These are phyloP conservation scores for Caenorhabditis auriculariae DNA, from an alignment of 2,888 invertebrate species.

Conservation along the genomic window DNA sequence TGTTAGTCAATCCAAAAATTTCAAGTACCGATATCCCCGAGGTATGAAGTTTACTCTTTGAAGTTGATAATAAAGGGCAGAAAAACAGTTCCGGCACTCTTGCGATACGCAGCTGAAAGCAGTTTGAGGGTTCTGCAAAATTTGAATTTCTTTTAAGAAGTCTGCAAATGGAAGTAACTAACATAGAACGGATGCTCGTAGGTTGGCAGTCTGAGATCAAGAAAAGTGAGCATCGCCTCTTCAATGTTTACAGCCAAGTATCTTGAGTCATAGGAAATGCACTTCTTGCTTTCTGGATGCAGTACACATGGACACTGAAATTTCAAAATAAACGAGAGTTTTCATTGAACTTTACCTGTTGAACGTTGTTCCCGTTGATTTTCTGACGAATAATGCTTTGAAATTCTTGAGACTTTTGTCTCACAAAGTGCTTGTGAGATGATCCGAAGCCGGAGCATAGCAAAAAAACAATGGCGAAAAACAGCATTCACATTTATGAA, in stretches of 20 bases:
- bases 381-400: conserved; percentile 46
- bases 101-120: conserved; percentile 41
- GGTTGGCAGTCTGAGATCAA: conserved; percentile 40
- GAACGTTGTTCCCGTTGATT: conserved; percentile 44
- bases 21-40: conserved; percentile 22
- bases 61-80: conserved; percentile 45
- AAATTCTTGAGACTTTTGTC: conserved; percentile 4
- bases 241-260: conserved; percentile 49
- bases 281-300: conserved; percentile 49
- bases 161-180: too few species aligned
- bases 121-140: conserved; percentile 44
- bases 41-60: conserved; percentile 44
- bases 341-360: conserved; percentile 34
- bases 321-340: not conserved
- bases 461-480: not conserved
- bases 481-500: not conserved
- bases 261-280: conserved; percentile 57
- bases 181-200: conserved; percentile 38
- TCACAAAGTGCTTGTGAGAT: too few species aligned
- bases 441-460: too few species aligned
- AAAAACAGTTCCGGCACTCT: conserved; percentile 56
- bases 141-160: too few species aligned
- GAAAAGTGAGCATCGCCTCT: conserved; percentile 60
- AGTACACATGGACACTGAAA: conserved; percentile 60
- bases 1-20: too few species aligned